Evolutionary conservation across 2,113 vertebrate genomes (phyloP).

Genomic region (Mus pahari): DNA sequence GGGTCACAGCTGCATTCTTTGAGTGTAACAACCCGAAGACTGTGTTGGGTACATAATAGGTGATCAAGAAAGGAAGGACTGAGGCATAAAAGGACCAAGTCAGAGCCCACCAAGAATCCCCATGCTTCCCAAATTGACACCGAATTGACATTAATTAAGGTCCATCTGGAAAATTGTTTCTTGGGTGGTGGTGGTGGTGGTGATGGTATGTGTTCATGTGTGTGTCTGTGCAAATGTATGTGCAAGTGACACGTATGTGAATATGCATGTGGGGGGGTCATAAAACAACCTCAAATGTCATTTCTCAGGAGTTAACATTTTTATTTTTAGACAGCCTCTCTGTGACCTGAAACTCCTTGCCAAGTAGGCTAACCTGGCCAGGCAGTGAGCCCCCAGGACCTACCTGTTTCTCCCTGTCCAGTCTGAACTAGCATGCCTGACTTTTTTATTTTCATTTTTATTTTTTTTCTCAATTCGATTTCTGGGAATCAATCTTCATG

Average conservation of each 20-base stretch:
- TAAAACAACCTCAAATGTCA: not conserved
- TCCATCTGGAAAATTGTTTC: not conserved
- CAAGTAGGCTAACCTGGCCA: not conserved
- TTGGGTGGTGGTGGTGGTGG: not conserved
- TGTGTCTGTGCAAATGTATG: not conserved
- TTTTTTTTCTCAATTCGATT: not conserved
- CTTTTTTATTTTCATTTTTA: not conserved
- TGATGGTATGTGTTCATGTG: not conserved
- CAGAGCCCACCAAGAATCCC: not conserved
- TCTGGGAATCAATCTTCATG: not conserved
- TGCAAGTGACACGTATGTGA: not conserved
- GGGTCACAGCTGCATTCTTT: not conserved
- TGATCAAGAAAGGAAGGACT: not conserved
- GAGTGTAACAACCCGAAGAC: not conserved
- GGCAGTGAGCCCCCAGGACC: not conserved
- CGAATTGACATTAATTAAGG: not conserved
- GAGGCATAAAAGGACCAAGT: not conserved
- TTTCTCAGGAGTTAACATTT: not conserved
- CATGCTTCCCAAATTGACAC: not conserved
- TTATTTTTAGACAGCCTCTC: not conserved
- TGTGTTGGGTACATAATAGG: not conserved
- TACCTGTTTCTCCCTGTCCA: not conserved
- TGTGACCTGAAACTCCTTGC: not conserved
- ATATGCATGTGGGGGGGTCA: not conserved
- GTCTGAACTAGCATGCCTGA: not conserved